Evolutionary conservation across 2,113 vertebrate species (phyloP), one percentile per base, ranked within the genome.

Genomic region (Phalacrocorax brasilianus): DNA sequence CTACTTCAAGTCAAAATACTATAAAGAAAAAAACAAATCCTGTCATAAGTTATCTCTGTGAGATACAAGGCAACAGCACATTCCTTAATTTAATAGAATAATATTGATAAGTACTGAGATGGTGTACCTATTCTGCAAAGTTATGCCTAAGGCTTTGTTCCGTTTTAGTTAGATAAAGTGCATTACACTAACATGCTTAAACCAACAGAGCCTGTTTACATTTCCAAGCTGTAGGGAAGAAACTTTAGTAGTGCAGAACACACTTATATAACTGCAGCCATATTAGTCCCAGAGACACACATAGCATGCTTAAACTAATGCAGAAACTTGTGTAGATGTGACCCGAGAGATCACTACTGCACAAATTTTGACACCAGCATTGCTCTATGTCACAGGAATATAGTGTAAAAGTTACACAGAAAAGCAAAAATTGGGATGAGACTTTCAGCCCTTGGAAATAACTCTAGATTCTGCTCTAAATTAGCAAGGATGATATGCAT

Each of bases 1-100:
- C 56, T 62, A 23, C 21, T 72, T 93, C 61, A 73, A 7, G 10
- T 68, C 16, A n/a, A 82, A 86, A 38, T 50, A 85, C 42, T 28
- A 62, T 38, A 62, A 66, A 79, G 78, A 93, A 91, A 47, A 26
- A 81, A 65, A 2, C 1, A 10, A 85, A 79, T 73, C 45, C 35
- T 76, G 14, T 44, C 44, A 71, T 50, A 55, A 82, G 49, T 91
- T 38, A 75, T 68, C 53, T 68, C 56, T 66, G 23, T 76, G 38
- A 79, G 71, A 88, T 73, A 85, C 20, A 42, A 19, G 20, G 28
- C 62, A 87, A 74, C 26, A 85, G 80, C 28, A 56, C 40, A 52
- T 71, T 92, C 52, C 77, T 84, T 88, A 75, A 56, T 93, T 93
- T 92, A 87, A 85, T 45, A 72, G 53, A 79, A 92, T 53, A 86